Evolutionary conservation across 2,888 invertebrate species (phyloP), one percentile per base, ranked within the genome.

Genomic region (Drosophila vallismaia): DNA sequence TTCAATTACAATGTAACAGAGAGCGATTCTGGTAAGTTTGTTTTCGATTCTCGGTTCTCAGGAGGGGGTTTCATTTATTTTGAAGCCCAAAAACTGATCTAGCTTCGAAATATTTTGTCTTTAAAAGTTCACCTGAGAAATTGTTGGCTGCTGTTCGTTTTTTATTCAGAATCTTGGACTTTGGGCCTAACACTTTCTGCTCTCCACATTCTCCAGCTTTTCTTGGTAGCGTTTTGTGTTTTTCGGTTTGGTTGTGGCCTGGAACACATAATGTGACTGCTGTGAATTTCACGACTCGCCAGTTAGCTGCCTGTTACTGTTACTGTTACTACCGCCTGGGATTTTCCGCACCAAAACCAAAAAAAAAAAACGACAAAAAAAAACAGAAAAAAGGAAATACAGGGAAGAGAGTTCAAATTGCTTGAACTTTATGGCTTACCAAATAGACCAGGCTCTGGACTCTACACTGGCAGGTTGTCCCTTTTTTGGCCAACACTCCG

Each of bases 381-480:
- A 28, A 45, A 14, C 29, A 9, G 45, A 38, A 26, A 14, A 26
- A 44, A 38, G 45, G 19, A 50, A 48, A 53, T 66, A 74, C 74
- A 77, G 86, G 50, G 54, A 57, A 60, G 69, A 60, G 69, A 86
- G 84, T 85, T 85, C 84, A 85, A 85, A 86, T 86, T 79, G 80
- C 68, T 84, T 85, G 86, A 85, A 85, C 84, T 86, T 78, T 82
- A 71, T 85, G 86, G 86, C 86, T 83, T 82, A 83, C 86, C 82
- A 86, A 80, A 84, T 81, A 81, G 81, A 79, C 77, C 81, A 72
- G 68, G 33, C 7, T 29, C 33, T 7, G 63, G 64, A 46, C 64
- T 8, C 29, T 24, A 29, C 26, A n/a, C 68, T 64, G 56, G 74
- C 82, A 83, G 86, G 83, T 80, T 86, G 86, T 82, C 82, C 86